Base-by-base conservation (phyloP, 2,888 invertebrate genomes). In the Polylopha cassiicola region DNA sequence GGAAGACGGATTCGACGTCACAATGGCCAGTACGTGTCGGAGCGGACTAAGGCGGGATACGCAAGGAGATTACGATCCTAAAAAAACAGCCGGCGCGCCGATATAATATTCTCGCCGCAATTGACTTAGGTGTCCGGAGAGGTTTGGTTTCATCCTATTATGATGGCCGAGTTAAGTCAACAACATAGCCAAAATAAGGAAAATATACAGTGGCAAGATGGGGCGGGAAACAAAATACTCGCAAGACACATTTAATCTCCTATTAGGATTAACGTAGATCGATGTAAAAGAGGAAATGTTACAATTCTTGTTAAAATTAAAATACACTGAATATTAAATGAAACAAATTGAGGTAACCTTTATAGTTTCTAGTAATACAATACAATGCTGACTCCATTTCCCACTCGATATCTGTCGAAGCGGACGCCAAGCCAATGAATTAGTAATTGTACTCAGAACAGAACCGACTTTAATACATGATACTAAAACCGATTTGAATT, bases 11-110 rank as follows among this genome's bases (percentile, higher is more conserved):
- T 77, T 75, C 71, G 58, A 69, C 80, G 81, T 84, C 79, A 85
- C 85, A 85, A 85, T 85, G 78, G 85, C 73, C 73, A 59, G 72
- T 74, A 85, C 85, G 84, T 85, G 85, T 84, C 81, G 73, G 74
- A 71, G 61, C 69, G 72, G 68, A 65, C 75, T 66, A 64, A 65
- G 65, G 53, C 67, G 70, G 81, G 84, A 82, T 84, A 73, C 78
- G 73, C 67, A 66, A 73, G 61, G 79, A 84, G 84, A 85, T 85
- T 85, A 82, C 73, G 74, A 77, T 85, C 85, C 85, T 85, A 85
- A 85, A 82, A 85, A 85, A 85, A 85, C 79, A 66, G 66, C 68
- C 70, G 72, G 75, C 73, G 74, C 63, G 67, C 66, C 68, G 74
- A 73, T 75, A 73, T 77, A 73, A 78, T 77, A 75, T 74, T 73